Conservation (phyloP, 2,113 vertebrate genomes). For the Tiliqua scincoides region DNA sequence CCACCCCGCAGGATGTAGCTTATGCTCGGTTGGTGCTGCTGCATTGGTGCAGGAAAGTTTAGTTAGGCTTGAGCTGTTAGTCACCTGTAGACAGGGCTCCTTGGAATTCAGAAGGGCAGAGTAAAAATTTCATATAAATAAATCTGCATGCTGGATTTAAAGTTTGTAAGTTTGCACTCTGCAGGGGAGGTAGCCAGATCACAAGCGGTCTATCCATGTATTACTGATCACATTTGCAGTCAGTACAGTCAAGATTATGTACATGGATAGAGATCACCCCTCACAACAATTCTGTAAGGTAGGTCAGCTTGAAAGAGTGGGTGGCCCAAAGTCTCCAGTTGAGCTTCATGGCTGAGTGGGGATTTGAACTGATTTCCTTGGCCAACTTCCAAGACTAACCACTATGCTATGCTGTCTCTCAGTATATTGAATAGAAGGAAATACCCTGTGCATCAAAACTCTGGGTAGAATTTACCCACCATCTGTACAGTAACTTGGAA, state of each 20-base stretch:
- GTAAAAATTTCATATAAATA: too few relatives aligned
- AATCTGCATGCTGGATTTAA: neutral
- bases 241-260: neutral
- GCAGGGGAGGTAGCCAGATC: too few relatives aligned
- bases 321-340: too few relatives aligned
- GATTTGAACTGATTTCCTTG: neutral
- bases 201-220: neutral
- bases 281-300: neutral
- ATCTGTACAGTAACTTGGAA: neutral
- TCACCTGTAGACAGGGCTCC: too few relatives aligned
- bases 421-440: neutral
- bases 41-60: too few relatives aligned
- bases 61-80: too few relatives aligned
- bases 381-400: neutral
- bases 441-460: neutral
- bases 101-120: too few relatives aligned
- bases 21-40: too few relatives aligned
- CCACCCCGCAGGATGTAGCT: too few relatives aligned
- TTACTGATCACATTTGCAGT: neutral
- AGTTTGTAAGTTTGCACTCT: neutral
- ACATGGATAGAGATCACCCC: neutral
- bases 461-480: neutral
- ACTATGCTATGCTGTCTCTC: too few relatives aligned
- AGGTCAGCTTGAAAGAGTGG: neutral
- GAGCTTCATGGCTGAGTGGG: neutral